phyloP scores from a whole-genome alignment of 53 echinoderm and acorn worm genomes.

The Arbacia lixula region DNA sequence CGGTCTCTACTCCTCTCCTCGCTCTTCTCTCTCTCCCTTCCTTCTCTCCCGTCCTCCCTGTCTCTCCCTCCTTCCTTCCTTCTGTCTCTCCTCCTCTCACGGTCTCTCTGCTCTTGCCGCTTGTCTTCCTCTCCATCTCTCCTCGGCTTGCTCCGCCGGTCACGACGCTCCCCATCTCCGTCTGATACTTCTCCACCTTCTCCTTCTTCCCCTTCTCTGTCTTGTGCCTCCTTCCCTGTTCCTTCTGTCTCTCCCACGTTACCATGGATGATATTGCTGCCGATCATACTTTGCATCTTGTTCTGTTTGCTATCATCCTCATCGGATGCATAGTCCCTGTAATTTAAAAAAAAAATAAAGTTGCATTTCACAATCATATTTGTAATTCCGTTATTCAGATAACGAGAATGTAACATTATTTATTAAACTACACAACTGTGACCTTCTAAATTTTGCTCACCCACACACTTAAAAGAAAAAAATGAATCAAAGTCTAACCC shows the following conservation, averaged over 20 bases:
- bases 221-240: slow-evolving; percentile 8
- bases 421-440: too few relatives aligned
- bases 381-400: too few relatives aligned
- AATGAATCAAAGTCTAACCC: too few relatives aligned
- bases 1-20: slow-evolving; percentile 1
- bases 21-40: slow-evolving; percentile 48
- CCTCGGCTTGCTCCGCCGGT: not conserved
- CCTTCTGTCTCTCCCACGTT: slow-evolving; percentile 50
- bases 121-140: slow-evolving; percentile 16
- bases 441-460: too few relatives aligned
- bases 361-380: too few relatives aligned
- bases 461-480: too few relatives aligned
- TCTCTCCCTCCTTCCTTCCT: slow-evolving; percentile 11
- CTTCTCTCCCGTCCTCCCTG: slow-evolving; percentile 1
- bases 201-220: slow-evolving; percentile 36
- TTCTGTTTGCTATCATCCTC: slow-evolving; percentile 49
- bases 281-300: slow-evolving; percentile 69
- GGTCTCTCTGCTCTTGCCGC: not conserved
- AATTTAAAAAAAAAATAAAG: not conserved
- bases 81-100: slow-evolving; percentile 22
- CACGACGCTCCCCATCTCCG: not conserved
- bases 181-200: not conserved
- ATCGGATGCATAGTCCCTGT: slow-evolving; percentile 62
- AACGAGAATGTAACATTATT: too few relatives aligned
- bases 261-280: slow-evolving; percentile 74